Conservation (phyloP, 2,888 invertebrate genomes). For the Callosobruchus maculatus region DNA sequence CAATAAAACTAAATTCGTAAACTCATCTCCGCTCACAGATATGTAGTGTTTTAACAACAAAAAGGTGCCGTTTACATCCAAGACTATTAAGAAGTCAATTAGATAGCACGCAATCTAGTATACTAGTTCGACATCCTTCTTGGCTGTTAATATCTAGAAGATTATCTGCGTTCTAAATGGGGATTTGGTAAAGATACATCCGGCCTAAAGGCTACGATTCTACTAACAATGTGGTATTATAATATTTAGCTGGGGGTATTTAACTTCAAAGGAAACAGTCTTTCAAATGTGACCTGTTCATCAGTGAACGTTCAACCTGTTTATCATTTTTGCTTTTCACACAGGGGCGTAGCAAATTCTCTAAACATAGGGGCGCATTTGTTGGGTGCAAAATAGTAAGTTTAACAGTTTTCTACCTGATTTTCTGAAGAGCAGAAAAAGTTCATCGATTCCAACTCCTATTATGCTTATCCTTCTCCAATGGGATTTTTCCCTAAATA, state of each 20-base stretch:
- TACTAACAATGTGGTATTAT: background rate
- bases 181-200: background rate
- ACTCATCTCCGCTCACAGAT: background rate
- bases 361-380: too few relatives aligned
- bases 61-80: background rate
- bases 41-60: background rate
- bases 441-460: too few relatives aligned
- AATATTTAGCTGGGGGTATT: background rate
- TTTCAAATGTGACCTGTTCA: background rate
- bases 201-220: background rate
- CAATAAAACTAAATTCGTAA: background rate
- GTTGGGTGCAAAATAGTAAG: too few relatives aligned
- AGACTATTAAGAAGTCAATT: background rate
- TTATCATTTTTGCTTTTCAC: background rate
- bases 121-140: background rate
- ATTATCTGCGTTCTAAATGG: background rate
- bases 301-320: background rate
- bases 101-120: background rate
- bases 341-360: too few relatives aligned
- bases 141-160: background rate
- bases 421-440: too few relatives aligned
- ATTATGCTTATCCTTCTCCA: too few relatives aligned
- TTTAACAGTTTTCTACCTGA: too few relatives aligned
- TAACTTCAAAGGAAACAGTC: background rate
- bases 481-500: too few relatives aligned